Conservation (phyloP, 2,113 vertebrate genomes). For the Peromyscus californicus region DNA sequence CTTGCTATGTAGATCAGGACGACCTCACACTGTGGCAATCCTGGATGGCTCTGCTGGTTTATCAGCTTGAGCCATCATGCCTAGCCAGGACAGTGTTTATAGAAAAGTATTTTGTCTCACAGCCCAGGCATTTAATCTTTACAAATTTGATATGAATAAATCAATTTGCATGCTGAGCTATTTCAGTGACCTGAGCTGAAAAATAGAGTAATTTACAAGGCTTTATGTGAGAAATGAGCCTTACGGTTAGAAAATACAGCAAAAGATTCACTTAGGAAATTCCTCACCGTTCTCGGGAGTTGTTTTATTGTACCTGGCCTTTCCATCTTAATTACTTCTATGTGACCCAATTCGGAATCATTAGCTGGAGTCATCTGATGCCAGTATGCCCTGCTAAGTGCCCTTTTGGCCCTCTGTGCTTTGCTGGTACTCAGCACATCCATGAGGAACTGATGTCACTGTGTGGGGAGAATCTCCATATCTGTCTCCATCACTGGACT, state of each 20-base stretch:
- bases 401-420: not conserved
- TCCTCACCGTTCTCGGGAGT: not conserved
- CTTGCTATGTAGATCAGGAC: not conserved
- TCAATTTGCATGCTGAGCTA: constrained; percentile 38
- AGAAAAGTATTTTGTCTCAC: constrained; percentile 43
- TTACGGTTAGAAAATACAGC: not conserved
- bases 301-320: not conserved
- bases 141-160: constrained; percentile 42
- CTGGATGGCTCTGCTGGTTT: not conserved
- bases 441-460: not conserved
- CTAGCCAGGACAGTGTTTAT: not conserved
- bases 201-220: constrained; percentile 21
- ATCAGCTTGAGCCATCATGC: not conserved
- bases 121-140: constrained; percentile 35
- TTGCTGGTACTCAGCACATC: not conserved
- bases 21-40: not conserved
- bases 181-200: constrained; percentile 23
- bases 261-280: not conserved
- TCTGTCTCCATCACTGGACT: constrained; percentile 2
- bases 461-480: not conserved
- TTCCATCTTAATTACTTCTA: constrained; percentile 29
- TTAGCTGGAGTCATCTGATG: not conserved
- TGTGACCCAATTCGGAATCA: not conserved
- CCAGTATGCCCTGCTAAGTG: not conserved
- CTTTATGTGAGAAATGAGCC: constrained; percentile 16